phyloP scores from a whole-genome alignment of 2,888 invertebrate species.

The Sarcophaga caerulescens region DNA sequence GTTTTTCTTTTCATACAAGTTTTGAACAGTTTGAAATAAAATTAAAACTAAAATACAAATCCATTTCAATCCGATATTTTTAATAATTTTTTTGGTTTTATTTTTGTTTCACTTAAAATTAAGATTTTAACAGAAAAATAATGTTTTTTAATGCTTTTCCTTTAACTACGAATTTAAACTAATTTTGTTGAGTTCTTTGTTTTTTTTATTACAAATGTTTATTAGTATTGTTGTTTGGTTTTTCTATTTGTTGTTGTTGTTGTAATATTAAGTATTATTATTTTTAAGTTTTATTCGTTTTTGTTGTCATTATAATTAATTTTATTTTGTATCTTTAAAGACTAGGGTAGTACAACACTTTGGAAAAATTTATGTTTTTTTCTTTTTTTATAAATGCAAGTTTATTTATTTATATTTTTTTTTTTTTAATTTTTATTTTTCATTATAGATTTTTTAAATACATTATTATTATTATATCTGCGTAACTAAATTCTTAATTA shows the following conservation, averaged over 20 bases:
- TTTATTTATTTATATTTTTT: slow-evolving; percentile 10
- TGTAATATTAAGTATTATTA: slow-evolving; percentile 33
- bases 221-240: slow-evolving; percentile 1
- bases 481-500: background rate
- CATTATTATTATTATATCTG: too few species aligned
- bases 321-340: slow-evolving; percentile 24
- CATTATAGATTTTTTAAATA: background rate
- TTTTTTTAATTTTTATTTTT: background rate
- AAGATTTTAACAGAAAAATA: slow-evolving; percentile 2
- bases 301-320: slow-evolving; percentile 20
- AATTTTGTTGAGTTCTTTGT: slow-evolving; percentile 7
- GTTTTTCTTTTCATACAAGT: slow-evolving; percentile 29
- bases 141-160: slow-evolving; percentile 5
- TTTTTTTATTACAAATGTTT: slow-evolving; percentile 31
- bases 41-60: background rate
- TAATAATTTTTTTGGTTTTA: slow-evolving; percentile 7
- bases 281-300: slow-evolving; percentile 19
- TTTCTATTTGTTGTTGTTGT: slow-evolving; percentile 1
- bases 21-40: slow-evolving; percentile 47
- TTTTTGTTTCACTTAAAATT: slow-evolving; percentile 38
- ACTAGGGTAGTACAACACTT: slow-evolving; percentile 33
- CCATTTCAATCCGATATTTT: slow-evolving; percentile 23
- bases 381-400: slow-evolving; percentile 39
- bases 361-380: background rate
- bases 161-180: slow-evolving; percentile 56